Evolutionary conservation across 2,888 invertebrate species (phyloP), one percentile per base, ranked within the genome.

Genomic region (Pedicia rivosa): DNA sequence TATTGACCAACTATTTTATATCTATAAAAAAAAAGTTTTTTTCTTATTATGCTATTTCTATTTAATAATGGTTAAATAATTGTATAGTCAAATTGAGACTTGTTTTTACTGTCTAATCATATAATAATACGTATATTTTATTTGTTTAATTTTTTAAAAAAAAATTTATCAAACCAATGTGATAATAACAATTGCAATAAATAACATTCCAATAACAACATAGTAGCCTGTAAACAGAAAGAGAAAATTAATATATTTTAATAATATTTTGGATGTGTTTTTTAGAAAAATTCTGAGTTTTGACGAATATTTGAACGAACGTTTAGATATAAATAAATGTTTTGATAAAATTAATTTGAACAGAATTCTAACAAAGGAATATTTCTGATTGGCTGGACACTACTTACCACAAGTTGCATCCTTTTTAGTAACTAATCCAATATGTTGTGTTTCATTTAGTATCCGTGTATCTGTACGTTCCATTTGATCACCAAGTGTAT

Each of bases 401-500:
- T 39, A 55, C 61, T 61, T 56, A 71, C 75, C 65, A 54, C 80
- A 83, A 4, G 81, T 78, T 42, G 67, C 68, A 50, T 82, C 80
- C 51, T 75, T 78, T 36, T 66, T 60, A 47, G 67, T 70, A 19
- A 84, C 69, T n/a, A 64, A 63, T 37, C 66, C 59, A 22, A 84
- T 70, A 46, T 74, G 68, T 15, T 66, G 62, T 0, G 82, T 83
- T 54, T 78, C 80, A 19, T 63, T 65, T 35, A 69, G 60, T 14
- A 86, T 63, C 34, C 78, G 64, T n/a, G 68, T 64, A 48, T 78
- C 73, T 2, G 81, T 80, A 40, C 68, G 59, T 42, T 81, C 81
- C 54, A 80, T 74, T 41, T 74, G 74, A 41, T 74, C 74, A 2
- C 73, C 72, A 43, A 86, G 67, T 54, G 78, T 79, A 49, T 82